Base-by-base conservation (phyloP, 2,113 vertebrate genomes). In the Forbesichthys papilliferus region DNA sequence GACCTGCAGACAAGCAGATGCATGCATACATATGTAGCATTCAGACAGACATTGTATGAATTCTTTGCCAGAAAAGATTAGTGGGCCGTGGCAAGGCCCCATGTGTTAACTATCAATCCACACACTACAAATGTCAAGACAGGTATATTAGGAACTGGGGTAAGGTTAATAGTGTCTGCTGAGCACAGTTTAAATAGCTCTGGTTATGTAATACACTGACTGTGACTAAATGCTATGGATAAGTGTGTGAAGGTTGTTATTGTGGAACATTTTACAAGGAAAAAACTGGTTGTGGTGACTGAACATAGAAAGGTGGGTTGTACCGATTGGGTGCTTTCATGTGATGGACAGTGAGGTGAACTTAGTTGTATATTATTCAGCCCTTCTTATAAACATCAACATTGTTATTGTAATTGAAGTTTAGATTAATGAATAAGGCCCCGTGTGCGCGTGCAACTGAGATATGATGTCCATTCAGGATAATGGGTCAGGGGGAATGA, bases 401-500 rank as follows among this genome's bases (percentile, higher is more conserved):
- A 27, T 27, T 27, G 27, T 27, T 27, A 27, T 27, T 27, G 27
- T 27, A 27, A 27, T 27, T 27, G 27, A 27, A 27, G 27, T 27
- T 59, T 42, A 42, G 36, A 42, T 51, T 36, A 64, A 55, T 18
- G 71, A 16, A 53, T 54, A 59, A 48, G 11, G 60, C 36, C 14
- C 36, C n/a, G 55, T 63, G 71, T 48, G 71, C 34, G 34, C 51
- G 16, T 18, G 56, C 65, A 71, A 69, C 49, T 48, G 62, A 61
- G 64, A 61, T 66, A 42, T 8, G 67, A 61, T 0, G n/a, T 68
- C 77, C 66, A 78, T 78, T 74, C 67, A 47, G 0, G 46, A 58
- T 76, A 78, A 80, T 78, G 73, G 72, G 14, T 74, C 65, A 66
- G 20, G 77, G 48, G 66, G 74, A 27, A 68, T 68, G 65, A 11